Conservation (phyloP, 2,113 vertebrate species). For the Patagioenas fasciata region DNA sequence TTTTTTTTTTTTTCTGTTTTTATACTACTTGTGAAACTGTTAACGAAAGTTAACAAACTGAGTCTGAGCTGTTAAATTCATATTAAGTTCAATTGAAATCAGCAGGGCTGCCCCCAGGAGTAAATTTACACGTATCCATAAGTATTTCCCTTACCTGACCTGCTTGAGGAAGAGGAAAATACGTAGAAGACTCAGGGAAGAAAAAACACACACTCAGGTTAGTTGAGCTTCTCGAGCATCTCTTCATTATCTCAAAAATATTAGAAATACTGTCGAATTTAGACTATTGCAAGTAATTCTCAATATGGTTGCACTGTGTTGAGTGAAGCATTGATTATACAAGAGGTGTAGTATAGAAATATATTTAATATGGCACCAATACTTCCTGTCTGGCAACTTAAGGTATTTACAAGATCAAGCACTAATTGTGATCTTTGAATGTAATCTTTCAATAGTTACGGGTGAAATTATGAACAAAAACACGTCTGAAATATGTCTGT, state of each 20-base stretch:
- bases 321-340: background rate
- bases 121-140: background rate
- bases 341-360: background rate
- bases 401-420: background rate
- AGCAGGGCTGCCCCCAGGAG: background rate
- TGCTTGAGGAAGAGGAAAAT: background rate
- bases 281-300: background rate
- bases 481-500: background rate
- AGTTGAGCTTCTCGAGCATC: background rate
- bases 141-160: background rate
- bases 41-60: background rate
- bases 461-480: background rate
- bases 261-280: background rate
- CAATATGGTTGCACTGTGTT: rapidly evolving
- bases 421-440: background rate
- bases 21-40: background rate
- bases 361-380: background rate
- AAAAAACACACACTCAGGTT: background rate
- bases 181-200: background rate
- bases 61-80: background rate
- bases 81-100: background rate
- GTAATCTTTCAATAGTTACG: background rate
- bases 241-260: background rate
- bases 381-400: background rate
- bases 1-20: background rate